These are phyloP conservation scores for Leptopilina drosophilae DNA, from an alignment of 2,888 invertebrate species.

Conservation along the genomic window DNA sequence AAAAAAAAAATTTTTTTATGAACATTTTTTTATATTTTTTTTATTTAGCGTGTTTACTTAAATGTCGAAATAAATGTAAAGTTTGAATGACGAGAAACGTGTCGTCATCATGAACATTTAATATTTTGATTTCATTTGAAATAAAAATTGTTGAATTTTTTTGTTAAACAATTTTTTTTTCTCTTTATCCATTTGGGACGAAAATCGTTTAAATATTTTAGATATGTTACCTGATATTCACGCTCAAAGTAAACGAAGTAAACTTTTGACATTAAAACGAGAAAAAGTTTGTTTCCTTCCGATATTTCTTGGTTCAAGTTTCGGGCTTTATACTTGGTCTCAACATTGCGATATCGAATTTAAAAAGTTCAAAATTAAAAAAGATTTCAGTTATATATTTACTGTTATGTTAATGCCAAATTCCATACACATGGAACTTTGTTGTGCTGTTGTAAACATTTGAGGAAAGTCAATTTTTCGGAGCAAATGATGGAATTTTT, in stretches of 20 bases:
- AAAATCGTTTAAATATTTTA: conserved; percentile 30
- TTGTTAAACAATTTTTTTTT: not conserved
- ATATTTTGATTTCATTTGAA: too few species aligned
- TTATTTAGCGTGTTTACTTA: too few species aligned
- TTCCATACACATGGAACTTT: not conserved
- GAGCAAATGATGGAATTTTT: too few species aligned
- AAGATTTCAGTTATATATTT: conserved; percentile 14
- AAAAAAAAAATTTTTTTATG: too few species aligned
- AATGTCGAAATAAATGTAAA: too few species aligned
- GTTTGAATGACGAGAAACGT: too few species aligned
- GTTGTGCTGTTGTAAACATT: not conserved
- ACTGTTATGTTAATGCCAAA: conserved; percentile 4
- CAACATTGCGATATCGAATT: conserved; percentile 25
- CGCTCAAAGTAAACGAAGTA: conserved; percentile 34
- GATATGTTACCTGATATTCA: conserved; percentile 21
- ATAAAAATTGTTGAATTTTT: too few species aligned
- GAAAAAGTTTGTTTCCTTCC: conserved; percentile 23
- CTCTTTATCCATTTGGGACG: not conserved
- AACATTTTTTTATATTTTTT: too few species aligned
- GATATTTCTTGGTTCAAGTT: conserved; percentile 34
- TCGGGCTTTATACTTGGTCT: not conserved
- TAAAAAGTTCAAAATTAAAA: conserved; percentile 41
- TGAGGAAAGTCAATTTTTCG: not conserved
- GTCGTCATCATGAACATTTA: too few species aligned
- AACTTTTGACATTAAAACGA: conserved; percentile 37